Evolutionary conservation across 1,140 invertebrate genomes (phyloP).

Genomic region (Cherax destructor): DNA sequence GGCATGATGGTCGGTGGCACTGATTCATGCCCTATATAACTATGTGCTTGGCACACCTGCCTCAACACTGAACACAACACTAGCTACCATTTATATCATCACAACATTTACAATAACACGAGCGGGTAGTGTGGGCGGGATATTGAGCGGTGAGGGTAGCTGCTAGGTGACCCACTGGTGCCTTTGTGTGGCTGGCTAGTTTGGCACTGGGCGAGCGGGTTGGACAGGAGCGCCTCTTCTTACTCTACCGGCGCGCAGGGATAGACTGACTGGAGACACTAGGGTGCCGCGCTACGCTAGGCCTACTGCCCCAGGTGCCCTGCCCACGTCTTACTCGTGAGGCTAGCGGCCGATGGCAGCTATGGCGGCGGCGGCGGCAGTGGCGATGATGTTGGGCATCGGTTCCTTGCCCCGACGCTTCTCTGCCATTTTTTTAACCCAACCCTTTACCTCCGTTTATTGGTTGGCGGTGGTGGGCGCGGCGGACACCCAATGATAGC

Average conservation of each 20-base stretch:
- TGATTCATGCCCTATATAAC: neutral
- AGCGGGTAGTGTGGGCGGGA: neutral
- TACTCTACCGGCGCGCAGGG: slow-evolving; percentile 60
- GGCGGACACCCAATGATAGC: slow-evolving; percentile 59
- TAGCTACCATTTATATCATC: slow-evolving; percentile 15
- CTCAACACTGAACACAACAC: slow-evolving; percentile 16
- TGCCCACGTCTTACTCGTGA: slow-evolving; percentile 44
- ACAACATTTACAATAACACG: slow-evolving; percentile 11
- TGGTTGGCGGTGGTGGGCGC: slow-evolving; percentile 57
- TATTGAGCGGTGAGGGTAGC: neutral
- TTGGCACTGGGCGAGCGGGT: slow-evolving; percentile 51
- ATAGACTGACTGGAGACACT: slow-evolving; percentile 51
- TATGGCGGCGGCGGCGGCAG: slow-evolving; percentile 7
- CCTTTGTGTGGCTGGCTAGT: slow-evolving; percentile 46
- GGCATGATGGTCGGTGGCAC: slow-evolving; percentile 29
- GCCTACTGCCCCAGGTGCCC: slow-evolving; percentile 52
- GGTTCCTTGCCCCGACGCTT: neutral
- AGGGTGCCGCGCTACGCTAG: slow-evolving; percentile 61
- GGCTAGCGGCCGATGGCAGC: slow-evolving; percentile 26
- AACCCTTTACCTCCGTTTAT: slow-evolving; percentile 58
- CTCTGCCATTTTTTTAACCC: slow-evolving; percentile 55
- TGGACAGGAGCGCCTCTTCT: slow-evolving; percentile 31
- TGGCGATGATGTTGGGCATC: neutral
- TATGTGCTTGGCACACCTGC: slow-evolving; percentile 14
- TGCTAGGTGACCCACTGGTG: slow-evolving; percentile 40